These are phyloP conservation scores for Notospermus geniculatus DNA, from an alignment of 1,140 invertebrate genomes.

Conservation along the genomic window DNA sequence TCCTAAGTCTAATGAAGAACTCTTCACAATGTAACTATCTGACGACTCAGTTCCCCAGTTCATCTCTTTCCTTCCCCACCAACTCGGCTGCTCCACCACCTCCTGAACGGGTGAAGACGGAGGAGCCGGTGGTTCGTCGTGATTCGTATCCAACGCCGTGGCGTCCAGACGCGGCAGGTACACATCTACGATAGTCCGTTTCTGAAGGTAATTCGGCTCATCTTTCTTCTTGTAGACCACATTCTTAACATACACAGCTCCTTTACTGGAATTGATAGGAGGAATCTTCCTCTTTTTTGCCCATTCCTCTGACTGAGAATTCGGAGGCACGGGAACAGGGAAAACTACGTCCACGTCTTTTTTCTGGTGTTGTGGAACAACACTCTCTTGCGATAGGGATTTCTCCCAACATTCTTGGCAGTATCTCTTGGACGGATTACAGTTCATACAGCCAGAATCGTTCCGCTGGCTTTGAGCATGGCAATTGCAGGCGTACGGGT, in stretches of 20 bases:
- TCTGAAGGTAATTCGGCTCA: background rate
- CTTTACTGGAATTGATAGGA: background rate
- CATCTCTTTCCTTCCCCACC: no score
- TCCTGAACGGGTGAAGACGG: no score
- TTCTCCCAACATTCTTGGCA: background rate
- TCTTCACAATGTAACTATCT: no score
- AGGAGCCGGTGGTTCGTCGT: no score
- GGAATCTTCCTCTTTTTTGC: background rate
- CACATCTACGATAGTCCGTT: constrained; percentile 1
- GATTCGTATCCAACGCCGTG: no score
- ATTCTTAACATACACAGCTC: constrained; percentile 6
- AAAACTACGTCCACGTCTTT: background rate
- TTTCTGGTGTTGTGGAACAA: background rate
- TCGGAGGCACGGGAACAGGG: background rate
- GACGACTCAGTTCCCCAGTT: no score
- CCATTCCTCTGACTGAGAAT: background rate
- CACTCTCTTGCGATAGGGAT: background rate
- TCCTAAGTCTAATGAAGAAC: no score
- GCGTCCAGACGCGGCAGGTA: constrained; percentile 3
- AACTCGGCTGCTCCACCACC: no score
- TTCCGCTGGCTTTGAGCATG: background rate
- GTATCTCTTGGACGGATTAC: constrained; percentile 7
- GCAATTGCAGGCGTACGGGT: background rate
- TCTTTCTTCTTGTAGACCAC: background rate
- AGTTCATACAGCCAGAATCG: background rate